These are phyloP conservation scores for Rhagophthalmus giganteus DNA, from an alignment of 2,888 invertebrate genomes.

Conservation along the genomic window DNA sequence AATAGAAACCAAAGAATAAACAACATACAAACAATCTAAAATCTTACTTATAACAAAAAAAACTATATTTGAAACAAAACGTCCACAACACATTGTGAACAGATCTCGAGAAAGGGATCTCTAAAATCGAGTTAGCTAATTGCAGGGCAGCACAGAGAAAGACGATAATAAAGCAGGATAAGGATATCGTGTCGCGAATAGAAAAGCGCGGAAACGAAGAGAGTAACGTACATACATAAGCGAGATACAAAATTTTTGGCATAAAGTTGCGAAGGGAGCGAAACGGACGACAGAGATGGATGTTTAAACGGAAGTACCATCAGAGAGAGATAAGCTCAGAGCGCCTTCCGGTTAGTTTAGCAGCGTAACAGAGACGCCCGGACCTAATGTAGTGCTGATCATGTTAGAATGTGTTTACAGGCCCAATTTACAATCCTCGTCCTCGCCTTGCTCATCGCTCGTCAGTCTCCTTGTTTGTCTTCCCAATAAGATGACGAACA, in stretches of 20 bases:
- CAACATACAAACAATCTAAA: too few species aligned
- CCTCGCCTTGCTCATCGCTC: constrained; percentile 52
- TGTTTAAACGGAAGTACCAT: constrained; percentile 14
- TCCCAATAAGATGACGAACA: constrained; percentile 53
- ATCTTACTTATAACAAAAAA: too few species aligned
- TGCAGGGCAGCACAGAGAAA: constrained; percentile 46
- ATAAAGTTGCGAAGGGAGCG: constrained; percentile 21
- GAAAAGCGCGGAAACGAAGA: constrained; percentile 18
- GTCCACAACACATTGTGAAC: constrained; percentile 56
- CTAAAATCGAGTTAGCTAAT: constrained; percentile 58
- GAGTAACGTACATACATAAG: constrained; percentile 20
- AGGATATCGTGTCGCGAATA: constrained; percentile 23
- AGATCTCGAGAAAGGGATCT: constrained; percentile 56
- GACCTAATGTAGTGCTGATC: constrained; percentile 58
- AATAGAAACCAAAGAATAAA: too few species aligned
- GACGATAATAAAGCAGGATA: constrained; percentile 18
- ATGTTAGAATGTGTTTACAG: constrained; percentile 58
- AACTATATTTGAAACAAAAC: constrained; percentile 53
- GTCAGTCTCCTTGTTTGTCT: constrained; percentile 53
- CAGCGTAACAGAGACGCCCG: constrained; percentile 53
- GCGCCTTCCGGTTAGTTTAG: constrained; percentile 53
- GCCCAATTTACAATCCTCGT: constrained; percentile 56
- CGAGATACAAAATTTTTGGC: constrained; percentile 28
- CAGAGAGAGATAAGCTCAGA: constrained; percentile 16
- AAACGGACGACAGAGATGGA: constrained; percentile 15